Conservation (phyloP, 2,888 invertebrate genomes). For the Netelia melanura region DNA sequence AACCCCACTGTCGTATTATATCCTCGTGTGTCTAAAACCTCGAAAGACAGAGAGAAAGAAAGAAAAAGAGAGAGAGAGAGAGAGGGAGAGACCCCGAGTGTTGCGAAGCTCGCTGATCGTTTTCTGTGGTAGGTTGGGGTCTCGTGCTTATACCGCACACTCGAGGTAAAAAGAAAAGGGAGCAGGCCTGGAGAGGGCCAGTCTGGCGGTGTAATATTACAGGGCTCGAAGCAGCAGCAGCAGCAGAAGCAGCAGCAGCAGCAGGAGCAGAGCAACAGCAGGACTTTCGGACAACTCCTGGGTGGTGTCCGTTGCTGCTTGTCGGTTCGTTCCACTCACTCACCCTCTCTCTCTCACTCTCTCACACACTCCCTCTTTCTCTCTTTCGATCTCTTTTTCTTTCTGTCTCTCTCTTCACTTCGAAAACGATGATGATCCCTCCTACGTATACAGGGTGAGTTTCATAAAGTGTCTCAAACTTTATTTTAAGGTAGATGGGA, state of each 20-base stretch:
- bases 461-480: no score
- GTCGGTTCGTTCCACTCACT: constrained; percentile 45
- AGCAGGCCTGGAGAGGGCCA: constrained; percentile 59
- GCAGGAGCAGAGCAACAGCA: constrained; percentile 45
- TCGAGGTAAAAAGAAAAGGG: constrained; percentile 43
- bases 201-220: constrained; percentile 82
- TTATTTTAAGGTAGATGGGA: no score
- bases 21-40: background rate
- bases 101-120: constrained; percentile 35
- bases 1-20: background rate
- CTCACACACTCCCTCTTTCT: background rate
- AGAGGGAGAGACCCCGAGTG: background rate
- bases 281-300: constrained; percentile 66
- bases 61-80: background rate
- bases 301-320: constrained; percentile 64
- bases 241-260: constrained; percentile 41
- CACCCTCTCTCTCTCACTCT: background rate
- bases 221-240: constrained; percentile 72
- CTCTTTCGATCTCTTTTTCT: constrained; percentile 34
- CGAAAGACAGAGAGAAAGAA: background rate
- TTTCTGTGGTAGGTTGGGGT: constrained; percentile 27
- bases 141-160: constrained; percentile 35
- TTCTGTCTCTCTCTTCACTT: background rate
- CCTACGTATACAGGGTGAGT: constrained; percentile 59
- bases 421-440: constrained; percentile 45